Percentiles rank a stretch among this genome's conserved stretches.
Evolutionary conservation across 2,888 invertebrate species (phyloP).

Genomic region (Temnothorax rugatulus): DNA sequence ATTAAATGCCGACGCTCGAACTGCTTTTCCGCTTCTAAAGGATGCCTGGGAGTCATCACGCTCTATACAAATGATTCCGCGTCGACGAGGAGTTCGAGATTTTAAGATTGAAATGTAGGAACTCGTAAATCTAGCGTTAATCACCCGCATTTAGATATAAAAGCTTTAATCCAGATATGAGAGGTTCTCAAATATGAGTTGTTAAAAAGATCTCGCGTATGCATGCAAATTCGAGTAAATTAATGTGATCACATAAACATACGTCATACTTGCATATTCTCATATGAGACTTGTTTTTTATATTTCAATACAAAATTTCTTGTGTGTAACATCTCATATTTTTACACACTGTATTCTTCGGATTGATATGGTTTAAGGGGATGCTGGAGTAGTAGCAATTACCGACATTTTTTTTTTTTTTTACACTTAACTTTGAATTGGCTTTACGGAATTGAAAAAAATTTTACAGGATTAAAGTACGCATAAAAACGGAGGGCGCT

Average conservation of each 20-base stretch:
- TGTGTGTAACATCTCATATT: background rate
- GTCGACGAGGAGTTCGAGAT: slow-evolving; percentile 31
- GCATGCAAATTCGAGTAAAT: background rate
- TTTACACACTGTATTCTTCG: background rate
- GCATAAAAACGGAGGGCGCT: no score
- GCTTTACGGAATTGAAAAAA: no score
- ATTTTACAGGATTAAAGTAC: no score
- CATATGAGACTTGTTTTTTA: background rate
- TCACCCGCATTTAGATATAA: background rate
- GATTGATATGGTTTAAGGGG: background rate
- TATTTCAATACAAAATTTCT: background rate
- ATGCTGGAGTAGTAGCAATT: no score
- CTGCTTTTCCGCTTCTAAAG: slow-evolving; percentile 24
- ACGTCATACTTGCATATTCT: background rate
- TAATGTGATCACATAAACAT: background rate
- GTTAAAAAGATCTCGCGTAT: background rate
- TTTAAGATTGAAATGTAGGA: slow-evolving; percentile 19
- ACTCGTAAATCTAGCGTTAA: slow-evolving; percentile 9
- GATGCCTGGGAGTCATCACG: slow-evolving; percentile 42
- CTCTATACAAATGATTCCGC: slow-evolving; percentile 48
- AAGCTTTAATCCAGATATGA: background rate
- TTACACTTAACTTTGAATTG: no score
- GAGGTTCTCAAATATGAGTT: background rate
- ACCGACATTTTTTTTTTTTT: no score
- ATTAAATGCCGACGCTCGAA: slow-evolving; percentile 61